Evolutionary conservation across 2,797 vertebrate genomes (phyloP).

Genomic region (Cossypha niveicapilla): DNA sequence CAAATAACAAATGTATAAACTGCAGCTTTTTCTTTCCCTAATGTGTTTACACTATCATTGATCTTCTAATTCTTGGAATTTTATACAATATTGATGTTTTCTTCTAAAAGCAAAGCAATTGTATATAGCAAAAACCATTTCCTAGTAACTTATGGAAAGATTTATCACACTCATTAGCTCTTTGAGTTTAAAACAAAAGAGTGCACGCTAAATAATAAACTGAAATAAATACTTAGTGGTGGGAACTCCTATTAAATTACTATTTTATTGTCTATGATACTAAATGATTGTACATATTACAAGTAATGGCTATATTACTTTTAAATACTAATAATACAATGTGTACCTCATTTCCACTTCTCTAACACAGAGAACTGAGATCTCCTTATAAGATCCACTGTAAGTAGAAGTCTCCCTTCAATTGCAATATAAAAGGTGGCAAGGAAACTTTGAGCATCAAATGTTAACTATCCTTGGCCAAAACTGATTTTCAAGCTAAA

Average conservation of each 20-base stretch:
- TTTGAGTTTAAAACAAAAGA: neutral
- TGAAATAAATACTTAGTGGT: neutral
- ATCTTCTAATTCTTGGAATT: neutral
- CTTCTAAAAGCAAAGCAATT: neutral
- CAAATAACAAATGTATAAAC: neutral
- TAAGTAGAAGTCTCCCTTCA: neutral
- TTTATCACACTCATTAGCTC: neutral
- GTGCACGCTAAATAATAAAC: neutral
- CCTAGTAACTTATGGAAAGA: neutral
- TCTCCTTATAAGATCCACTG: neutral
- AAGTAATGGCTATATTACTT: neutral
- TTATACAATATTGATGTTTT: neutral
- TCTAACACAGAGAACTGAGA: neutral
- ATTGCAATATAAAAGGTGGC: neutral
- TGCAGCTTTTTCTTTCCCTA: neutral
- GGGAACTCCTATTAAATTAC: neutral
- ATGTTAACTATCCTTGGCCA: neutral
- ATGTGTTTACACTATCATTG: neutral
- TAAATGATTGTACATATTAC: neutral
- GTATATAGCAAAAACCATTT: neutral
- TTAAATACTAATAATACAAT: neutral
- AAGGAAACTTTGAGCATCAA: neutral
- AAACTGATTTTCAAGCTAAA: neutral
- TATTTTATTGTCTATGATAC: neutral
- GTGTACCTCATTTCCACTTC: neutral